Evolutionary conservation across 1,140 invertebrate genomes (phyloP).

Genomic region (Listronotus oregonensis): DNA sequence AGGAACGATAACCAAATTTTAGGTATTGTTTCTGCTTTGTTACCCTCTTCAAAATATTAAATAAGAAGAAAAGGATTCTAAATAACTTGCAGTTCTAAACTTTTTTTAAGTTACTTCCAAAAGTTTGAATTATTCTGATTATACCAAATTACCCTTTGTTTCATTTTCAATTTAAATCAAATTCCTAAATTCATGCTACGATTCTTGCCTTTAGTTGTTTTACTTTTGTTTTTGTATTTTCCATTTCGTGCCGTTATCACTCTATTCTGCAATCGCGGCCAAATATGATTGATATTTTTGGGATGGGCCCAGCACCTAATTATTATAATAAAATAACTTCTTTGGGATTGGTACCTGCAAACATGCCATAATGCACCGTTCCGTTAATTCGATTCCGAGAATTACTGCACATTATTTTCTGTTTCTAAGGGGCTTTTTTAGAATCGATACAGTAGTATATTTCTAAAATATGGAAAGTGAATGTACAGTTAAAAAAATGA

Average conservation of each 20-base stretch:
- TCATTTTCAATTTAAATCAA: slow-evolving; percentile 3
- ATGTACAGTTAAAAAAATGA: no score
- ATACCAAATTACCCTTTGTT: background rate
- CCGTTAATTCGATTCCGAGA: background rate
- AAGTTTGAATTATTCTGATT: background rate
- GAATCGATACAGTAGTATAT: no score
- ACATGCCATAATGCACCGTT: slow-evolving; percentile 8
- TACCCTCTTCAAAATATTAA: no score
- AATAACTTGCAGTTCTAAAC: background rate
- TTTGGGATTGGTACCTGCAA: slow-evolving; percentile 8
- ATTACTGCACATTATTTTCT: background rate
- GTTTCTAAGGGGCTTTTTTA: no score
- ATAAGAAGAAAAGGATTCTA: no score
- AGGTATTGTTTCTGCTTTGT: no score
- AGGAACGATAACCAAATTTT: no score
- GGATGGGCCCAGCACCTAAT: background rate
- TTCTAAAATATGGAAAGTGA: no score
- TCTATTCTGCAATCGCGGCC: slow-evolving; percentile 6
- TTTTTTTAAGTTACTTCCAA: background rate
- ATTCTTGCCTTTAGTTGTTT: background rate
- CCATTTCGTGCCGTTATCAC: slow-evolving; percentile 1
- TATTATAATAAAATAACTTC: slow-evolving; percentile 7
- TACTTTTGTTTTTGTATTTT: slow-evolving; percentile 5
- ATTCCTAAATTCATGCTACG: slow-evolving; percentile 2
- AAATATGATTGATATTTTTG: slow-evolving; percentile 7